Evolutionary conservation across 2,888 invertebrate species (phyloP).

Genomic region (Troilus luridus): DNA sequence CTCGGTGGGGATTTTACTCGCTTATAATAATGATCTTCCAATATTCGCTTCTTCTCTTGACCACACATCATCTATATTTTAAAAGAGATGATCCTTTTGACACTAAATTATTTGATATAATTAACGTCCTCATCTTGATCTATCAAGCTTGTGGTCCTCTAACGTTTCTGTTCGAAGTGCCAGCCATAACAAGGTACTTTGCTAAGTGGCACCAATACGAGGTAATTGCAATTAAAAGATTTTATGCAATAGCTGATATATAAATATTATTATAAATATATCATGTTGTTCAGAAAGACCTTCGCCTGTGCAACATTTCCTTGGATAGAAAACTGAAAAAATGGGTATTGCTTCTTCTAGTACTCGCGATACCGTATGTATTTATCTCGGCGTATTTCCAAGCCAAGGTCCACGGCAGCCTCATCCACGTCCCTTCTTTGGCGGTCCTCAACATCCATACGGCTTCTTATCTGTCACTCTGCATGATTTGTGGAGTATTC

Average conservation of each 20-base stretch:
- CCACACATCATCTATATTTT: background rate
- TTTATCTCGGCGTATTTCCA: background rate
- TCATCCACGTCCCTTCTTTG: background rate
- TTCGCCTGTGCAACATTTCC: background rate
- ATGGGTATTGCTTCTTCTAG: background rate
- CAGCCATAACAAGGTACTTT: background rate
- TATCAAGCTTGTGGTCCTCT: background rate
- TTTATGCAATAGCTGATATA: background rate
- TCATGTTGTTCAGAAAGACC: background rate
- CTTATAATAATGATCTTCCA: background rate
- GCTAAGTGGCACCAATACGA: background rate
- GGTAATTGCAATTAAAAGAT: background rate
- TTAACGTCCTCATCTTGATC: background rate
- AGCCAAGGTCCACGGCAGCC: background rate
- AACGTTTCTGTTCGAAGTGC: background rate
- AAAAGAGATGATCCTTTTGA: background rate
- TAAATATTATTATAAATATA: background rate
- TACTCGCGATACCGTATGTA: background rate
- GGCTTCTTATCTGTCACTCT: background rate
- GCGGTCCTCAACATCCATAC: background rate
- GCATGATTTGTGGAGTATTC: background rate
- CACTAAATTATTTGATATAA: background rate
- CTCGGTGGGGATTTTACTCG: background rate
- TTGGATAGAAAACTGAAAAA: background rate
- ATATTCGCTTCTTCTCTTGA: background rate